These are phyloP conservation scores for Tamias sibiricus DNA, from an alignment of 2,113 vertebrate genomes.

Conservation along the genomic window DNA sequence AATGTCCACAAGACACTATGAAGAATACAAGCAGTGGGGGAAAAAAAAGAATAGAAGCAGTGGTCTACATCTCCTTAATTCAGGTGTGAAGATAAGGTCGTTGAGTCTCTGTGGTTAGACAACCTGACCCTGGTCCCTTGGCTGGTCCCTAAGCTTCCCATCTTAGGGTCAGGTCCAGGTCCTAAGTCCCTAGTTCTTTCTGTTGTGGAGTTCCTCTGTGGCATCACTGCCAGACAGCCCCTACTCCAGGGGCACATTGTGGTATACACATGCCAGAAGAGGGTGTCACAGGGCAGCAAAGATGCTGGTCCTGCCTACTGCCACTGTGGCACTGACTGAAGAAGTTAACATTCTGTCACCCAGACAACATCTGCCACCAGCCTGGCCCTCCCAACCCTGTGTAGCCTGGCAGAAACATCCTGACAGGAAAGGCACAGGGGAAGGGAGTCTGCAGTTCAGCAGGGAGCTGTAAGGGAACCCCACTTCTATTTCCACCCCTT, in stretches of 20 bases:
- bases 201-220: background rate
- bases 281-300: background rate
- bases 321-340: background rate
- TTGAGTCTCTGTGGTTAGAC: background rate
- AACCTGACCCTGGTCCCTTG: background rate
- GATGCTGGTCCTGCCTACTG: accelerated
- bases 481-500: background rate
- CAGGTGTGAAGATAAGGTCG: background rate
- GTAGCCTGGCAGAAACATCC: background rate
- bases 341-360: background rate
- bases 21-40: background rate
- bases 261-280: background rate
- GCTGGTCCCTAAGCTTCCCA: too few relatives aligned
- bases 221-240: background rate
- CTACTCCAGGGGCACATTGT: background rate
- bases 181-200: background rate
- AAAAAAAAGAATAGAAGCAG: too few relatives aligned
- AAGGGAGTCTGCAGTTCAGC: background rate
- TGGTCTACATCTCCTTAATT: background rate
- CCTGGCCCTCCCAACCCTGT: background rate
- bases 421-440: background rate
- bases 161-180: background rate
- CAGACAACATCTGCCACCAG: background rate
- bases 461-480: background rate
- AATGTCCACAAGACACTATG: background rate